These are phyloP conservation scores for Microcaecilia unicolor DNA, from an alignment of 2,797 vertebrate genomes.

Conservation along the genomic window DNA sequence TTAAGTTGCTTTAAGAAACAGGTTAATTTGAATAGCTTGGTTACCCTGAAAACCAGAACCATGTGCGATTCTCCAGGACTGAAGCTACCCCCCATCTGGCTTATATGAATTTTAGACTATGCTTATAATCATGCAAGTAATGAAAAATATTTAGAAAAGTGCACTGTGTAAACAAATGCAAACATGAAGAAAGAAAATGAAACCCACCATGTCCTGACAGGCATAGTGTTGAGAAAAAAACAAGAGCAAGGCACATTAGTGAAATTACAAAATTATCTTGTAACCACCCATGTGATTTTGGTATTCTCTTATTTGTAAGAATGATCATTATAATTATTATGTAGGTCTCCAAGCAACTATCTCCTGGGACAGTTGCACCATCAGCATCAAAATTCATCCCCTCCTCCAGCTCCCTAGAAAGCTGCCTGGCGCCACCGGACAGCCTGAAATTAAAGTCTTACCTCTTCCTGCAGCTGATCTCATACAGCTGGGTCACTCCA, in stretches of 20 bases:
- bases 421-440: slow-evolving; percentile 23
- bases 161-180: slow-evolving; percentile 11
- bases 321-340: slow-evolving; percentile 34
- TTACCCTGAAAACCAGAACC: too few species aligned
- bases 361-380: slow-evolving; percentile 56
- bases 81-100: too few species aligned
- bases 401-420: slow-evolving; percentile 12
- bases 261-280: slow-evolving; percentile 42
- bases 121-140: too few species aligned
- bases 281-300: slow-evolving; percentile 35
- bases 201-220: slow-evolving; percentile 18
- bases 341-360: slow-evolving; percentile 46
- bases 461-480: slow-evolving; percentile 60
- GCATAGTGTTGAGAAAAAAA: slow-evolving; percentile 33
- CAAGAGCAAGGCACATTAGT: slow-evolving; percentile 32
- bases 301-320: slow-evolving; percentile 33
- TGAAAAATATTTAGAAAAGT: too few species aligned
- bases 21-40: too few species aligned
- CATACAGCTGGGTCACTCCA: slow-evolving; percentile 52
- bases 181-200: neutral
- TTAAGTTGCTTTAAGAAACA: too few species aligned
- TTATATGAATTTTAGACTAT: too few species aligned
- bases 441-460: slow-evolving; percentile 42
- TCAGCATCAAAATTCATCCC: slow-evolving; percentile 23
- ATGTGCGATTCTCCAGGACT: too few species aligned